Evolutionary conservation across 2,113 vertebrate genomes (phyloP).

Genomic region (Lepidothrix coronata): DNA sequence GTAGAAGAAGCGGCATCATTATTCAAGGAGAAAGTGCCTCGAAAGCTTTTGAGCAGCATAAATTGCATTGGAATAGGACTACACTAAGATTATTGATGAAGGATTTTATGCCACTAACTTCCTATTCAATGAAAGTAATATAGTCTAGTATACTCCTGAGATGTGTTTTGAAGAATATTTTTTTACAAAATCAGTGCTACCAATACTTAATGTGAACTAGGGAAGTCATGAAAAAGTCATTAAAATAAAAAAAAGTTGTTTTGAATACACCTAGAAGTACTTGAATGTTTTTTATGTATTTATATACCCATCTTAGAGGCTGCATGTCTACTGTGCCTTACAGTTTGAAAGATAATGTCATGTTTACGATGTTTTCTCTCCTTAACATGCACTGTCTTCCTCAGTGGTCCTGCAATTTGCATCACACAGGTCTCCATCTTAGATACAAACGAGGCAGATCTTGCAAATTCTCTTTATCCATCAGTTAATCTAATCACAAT

Average conservation of each 20-base stretch:
- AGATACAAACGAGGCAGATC: background rate
- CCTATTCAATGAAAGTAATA: constrained; percentile 1
- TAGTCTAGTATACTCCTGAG: background rate
- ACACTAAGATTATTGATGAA: constrained; percentile 26
- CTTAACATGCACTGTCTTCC: background rate
- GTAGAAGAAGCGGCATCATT: background rate
- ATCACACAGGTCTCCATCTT: background rate
- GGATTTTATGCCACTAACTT: constrained; percentile 19
- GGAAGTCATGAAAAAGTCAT: background rate
- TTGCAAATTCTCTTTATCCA: background rate
- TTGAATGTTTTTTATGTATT: background rate
- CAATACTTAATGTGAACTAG: background rate
- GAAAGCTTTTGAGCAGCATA: constrained; percentile 13
- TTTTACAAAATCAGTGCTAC: background rate
- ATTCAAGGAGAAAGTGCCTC: background rate
- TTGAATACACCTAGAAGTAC: background rate
- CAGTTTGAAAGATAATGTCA: background rate
- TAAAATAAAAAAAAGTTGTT: background rate
- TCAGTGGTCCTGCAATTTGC: background rate
- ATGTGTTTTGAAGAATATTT: background rate
- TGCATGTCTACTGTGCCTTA: background rate
- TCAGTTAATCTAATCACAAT: background rate
- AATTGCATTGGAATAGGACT: constrained; percentile 6
- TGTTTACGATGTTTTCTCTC: background rate
- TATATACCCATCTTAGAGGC: background rate